A percentile compares a stretch with the other conserved stretches of the same genome.
Conservation (phyloP, 1,140 invertebrate species). For the Drosophila mauritiana region DNA sequence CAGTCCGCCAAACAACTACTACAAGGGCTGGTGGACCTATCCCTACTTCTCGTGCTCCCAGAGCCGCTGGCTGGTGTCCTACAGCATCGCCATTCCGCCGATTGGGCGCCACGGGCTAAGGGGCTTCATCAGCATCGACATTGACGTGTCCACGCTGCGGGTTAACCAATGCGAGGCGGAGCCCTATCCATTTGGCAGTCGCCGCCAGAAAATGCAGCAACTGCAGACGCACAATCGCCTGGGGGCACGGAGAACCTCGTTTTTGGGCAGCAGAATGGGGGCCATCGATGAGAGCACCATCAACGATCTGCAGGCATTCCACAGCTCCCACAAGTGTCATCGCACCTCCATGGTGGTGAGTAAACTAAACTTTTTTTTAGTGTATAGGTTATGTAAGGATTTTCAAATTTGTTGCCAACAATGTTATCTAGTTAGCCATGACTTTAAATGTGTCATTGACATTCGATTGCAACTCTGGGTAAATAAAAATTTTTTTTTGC, state of each 20-base stretch:
- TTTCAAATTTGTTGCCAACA: too few species aligned
- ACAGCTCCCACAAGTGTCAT: conserved; percentile 94
- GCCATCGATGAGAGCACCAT: conserved; percentile 57
- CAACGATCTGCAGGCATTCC: conserved; percentile 88
- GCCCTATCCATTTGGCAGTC: conserved; percentile 65
- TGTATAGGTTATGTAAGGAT: too few species aligned
- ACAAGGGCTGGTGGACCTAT: conserved; percentile 91
- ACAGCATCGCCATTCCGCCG: conserved; percentile 90
- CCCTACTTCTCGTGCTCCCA: conserved; percentile 91
- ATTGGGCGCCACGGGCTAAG: conserved; percentile 87
- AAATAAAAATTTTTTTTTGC: not conserved
- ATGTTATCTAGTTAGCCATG: not conserved
- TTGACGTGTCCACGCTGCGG: conserved; percentile 92
- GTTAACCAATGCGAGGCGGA: conserved; percentile 93
- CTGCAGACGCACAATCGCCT: conserved; percentile 26
- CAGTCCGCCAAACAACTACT: conserved; percentile 87
- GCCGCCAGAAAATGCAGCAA: conserved; percentile 46
- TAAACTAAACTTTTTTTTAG: not conserved
- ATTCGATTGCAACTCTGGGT: not conserved
- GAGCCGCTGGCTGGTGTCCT: conserved; percentile 91
- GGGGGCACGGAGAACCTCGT: not conserved
- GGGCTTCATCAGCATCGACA: conserved; percentile 92
- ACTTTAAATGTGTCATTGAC: not conserved
- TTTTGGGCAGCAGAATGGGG: conserved; percentile 31
- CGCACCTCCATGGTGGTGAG: conserved; percentile 90